These are phyloP conservation scores for Atta cephalotes DNA, from an alignment of 1,140 invertebrate species.

Conservation along the genomic window DNA sequence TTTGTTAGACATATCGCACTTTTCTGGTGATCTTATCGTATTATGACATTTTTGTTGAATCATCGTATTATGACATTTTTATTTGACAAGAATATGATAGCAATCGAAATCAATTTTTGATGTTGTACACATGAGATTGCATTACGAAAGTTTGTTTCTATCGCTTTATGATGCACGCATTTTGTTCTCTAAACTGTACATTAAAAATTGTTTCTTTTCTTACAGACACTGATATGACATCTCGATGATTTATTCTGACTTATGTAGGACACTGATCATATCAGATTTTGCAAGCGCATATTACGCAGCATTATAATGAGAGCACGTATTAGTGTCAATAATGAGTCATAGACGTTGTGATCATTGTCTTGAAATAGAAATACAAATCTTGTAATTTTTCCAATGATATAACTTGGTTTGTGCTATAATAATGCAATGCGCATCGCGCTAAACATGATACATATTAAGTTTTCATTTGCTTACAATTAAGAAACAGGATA, in stretches of 20 bases:
- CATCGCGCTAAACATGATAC: neutral
- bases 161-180: neutral
- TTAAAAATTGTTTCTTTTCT: neutral
- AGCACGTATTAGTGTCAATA: constrained; percentile 10
- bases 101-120: neutral
- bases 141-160: neutral
- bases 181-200: neutral
- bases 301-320: neutral
- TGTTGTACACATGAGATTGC: neutral
- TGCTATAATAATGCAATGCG: neutral
- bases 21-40: neutral
- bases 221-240: neutral
- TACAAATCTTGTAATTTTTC: constrained; percentile 10
- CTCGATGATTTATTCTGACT: constrained; percentile 4
- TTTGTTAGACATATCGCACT: constrained; percentile 11
- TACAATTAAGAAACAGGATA: neutral
- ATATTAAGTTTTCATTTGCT: neutral
- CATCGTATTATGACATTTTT: neutral
- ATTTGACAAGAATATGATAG: neutral
- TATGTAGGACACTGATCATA: neutral
- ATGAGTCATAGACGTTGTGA: constrained; percentile 15
- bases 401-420: neutral
- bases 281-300: neutral
- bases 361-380: constrained; percentile 24
- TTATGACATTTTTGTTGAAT: neutral